A percentile compares a stretch with the other conserved stretches of the same genome.
Evolutionary conservation across 1,140 invertebrate genomes (phyloP).

Genomic region (Hycleus cichorii): DNA sequence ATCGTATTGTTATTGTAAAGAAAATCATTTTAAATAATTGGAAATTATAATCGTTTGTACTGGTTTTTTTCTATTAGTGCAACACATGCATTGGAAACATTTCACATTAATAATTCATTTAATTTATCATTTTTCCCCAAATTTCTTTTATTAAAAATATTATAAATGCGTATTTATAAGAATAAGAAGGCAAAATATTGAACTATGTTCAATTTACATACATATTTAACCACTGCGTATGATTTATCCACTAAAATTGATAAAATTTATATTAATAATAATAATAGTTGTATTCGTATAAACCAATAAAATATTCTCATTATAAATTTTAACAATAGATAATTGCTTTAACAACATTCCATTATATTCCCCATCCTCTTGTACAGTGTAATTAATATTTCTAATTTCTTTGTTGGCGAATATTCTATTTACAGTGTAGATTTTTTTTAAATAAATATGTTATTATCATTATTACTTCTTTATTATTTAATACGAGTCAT

Average conservation of each 20-base stretch:
- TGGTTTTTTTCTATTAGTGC: neutral
- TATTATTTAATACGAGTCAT: too few relatives aligned
- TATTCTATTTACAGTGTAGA: too few relatives aligned
- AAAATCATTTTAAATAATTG: neutral
- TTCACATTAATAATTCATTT: neutral
- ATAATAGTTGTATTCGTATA: neutral
- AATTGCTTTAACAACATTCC: constrained; percentile 5
- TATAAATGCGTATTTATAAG: constrained; percentile 22
- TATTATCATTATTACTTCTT: too few relatives aligned
- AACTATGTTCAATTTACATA: constrained; percentile 19
- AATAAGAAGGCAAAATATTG: constrained; percentile 27
- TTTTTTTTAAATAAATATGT: too few relatives aligned
- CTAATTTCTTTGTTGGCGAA: too few relatives aligned
- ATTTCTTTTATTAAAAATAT: constrained; percentile 24
- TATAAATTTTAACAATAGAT: constrained; percentile 14
- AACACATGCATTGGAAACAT: constrained; percentile 14
- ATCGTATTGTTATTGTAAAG: too few relatives aligned
- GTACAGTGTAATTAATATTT: too few relatives aligned
- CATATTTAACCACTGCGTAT: constrained; percentile 10
- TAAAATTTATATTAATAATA: constrained; percentile 6
- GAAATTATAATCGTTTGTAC: too few relatives aligned
- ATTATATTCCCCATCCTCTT: too few relatives aligned
- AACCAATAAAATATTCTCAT: constrained; percentile 9
- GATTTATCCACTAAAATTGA: constrained; percentile 10
- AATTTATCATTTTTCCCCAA: neutral